Evolutionary conservation across 64 coral and sea anemone species (phyloP).

Genomic region (Stylophora pistillata): DNA sequence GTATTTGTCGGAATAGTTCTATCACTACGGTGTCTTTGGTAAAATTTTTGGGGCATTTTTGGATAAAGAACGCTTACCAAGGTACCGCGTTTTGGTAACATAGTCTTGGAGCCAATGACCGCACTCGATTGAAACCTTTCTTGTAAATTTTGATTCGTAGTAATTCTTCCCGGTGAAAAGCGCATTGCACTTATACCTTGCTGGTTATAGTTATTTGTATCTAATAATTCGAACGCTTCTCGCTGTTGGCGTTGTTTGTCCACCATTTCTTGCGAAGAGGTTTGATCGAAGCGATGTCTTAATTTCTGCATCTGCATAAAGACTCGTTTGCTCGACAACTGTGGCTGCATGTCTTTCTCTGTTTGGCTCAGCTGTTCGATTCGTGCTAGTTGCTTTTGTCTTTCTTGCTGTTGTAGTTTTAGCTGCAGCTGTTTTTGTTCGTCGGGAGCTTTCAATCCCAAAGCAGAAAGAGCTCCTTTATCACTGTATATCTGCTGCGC

Average conservation of each 20-base stretch:
- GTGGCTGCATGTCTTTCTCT: not conserved
- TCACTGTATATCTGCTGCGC: not conserved
- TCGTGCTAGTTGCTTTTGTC: no score
- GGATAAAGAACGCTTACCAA: not conserved
- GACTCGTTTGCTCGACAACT: not conserved
- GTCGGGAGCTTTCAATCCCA: not conserved
- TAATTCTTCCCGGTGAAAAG: not conserved
- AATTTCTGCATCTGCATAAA: not conserved
- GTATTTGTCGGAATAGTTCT: not conserved
- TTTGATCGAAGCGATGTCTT: not conserved
- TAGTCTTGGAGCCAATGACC: not conserved
- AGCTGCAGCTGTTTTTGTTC: not conserved
- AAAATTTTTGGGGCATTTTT: not conserved
- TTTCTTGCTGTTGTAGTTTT: not conserved
- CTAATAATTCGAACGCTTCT: not conserved
- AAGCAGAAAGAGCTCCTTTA: not conserved
- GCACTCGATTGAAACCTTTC: not conserved
- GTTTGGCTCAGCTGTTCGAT: not conserved
- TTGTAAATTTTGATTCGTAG: not conserved
- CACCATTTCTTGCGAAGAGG: not conserved
- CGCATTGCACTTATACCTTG: not conserved
- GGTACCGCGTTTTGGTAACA: not conserved
- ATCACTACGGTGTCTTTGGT: not conserved
- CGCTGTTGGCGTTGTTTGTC: slow-evolving; percentile 2
- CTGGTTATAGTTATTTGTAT: not conserved